phyloP scores from a whole-genome alignment of 1,140 invertebrate genomes.

The Cyclargus thomasi region DNA sequence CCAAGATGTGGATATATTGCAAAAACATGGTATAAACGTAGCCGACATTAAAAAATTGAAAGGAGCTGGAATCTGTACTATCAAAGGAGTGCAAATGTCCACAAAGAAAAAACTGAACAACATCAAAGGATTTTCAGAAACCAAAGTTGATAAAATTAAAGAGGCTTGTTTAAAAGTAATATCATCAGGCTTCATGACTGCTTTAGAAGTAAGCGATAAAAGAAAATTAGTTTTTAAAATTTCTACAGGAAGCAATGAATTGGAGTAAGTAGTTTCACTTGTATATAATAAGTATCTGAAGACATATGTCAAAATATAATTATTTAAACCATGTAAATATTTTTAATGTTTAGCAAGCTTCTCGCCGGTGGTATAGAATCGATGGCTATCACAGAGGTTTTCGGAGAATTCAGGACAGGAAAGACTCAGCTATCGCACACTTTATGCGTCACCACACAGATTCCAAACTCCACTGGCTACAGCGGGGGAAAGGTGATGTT shows the following conservation, averaged over 20 bases:
- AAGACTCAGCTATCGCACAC: conserved; percentile 88
- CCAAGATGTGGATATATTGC: conserved; percentile 76
- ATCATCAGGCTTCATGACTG: conserved; percentile 81
- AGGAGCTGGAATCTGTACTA: conserved; percentile 85
- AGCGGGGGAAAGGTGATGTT: conserved; percentile 88
- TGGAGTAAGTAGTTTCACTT: conserved; percentile 78
- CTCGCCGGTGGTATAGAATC: conserved; percentile 90
- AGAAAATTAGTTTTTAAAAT: conserved; percentile 84
- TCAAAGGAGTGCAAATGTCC: conserved; percentile 88
- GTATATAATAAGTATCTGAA: too few species aligned
- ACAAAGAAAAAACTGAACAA: conserved; percentile 83
- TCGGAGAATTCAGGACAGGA: conserved; percentile 90
- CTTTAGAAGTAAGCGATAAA: conserved; percentile 83
- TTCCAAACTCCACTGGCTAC: conserved; percentile 81
- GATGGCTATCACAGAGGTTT: conserved; percentile 92
- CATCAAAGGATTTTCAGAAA: conserved; percentile 87
- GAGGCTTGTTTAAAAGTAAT: conserved; percentile 81
- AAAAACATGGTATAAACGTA: conserved; percentile 74
- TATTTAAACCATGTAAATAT: background rate
- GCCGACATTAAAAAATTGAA: conserved; percentile 88
- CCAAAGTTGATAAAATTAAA: conserved; percentile 90
- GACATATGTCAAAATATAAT: too few species aligned
- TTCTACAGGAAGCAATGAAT: conserved; percentile 82
- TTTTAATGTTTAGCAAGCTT: conserved; percentile 78
- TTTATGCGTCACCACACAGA: conserved; percentile 85